Base-by-base conservation (phyloP, 1,140 invertebrate species). In the Eurosta solidaginis region DNA sequence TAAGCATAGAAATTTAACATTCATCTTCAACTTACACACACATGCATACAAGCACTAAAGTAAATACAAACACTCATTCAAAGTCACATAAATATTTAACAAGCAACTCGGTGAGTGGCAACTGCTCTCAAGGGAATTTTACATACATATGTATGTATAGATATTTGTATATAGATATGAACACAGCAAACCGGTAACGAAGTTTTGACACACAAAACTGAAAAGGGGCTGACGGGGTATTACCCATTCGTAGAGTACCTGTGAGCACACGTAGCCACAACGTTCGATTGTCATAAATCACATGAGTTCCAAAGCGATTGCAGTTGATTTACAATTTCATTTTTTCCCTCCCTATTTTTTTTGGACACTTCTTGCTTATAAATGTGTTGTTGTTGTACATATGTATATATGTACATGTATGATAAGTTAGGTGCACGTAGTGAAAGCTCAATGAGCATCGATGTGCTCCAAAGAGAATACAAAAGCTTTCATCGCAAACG, bases 261-360 rank as follows among this genome's bases (percentile, higher is more conserved):
- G n/a, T 54, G 50, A 54, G 50, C 27, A 54, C 17, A 20, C 40
- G 20, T 40, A 3, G 33, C 59, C 59, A 68, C 59, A 68, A 40
- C 14, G 59, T 68, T 68, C 59, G 59, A 68, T 68, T 68, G 59
- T 42, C 33, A 68, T 68, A 68, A 68, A 68, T 68, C 59, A 68
- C 33, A 40, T 29, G 33, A 68, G 59, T 68, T 68, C 59, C 59
- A 40, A 33, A 40, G 59, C 36, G 59, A 40, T 68, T 68, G 59
- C 59, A 68, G 33, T 40, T 40, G 59, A 68, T 68, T 68, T 33
- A 40, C 59, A 68, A 68, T 68, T 68, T 68, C 33, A 0, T 25
- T 5, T 47, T 47, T 47, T 4, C 0, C 25, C 6, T 52, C 5
- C 25, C 2, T 52, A 22, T 52, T 20, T 68, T 68, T 68, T 9